Percentiles rank a stretch among this genome's conserved stretches.
These are phyloP conservation scores for Euzophera pinguis DNA, from an alignment of 2,888 invertebrate species.

Conservation along the genomic window DNA sequence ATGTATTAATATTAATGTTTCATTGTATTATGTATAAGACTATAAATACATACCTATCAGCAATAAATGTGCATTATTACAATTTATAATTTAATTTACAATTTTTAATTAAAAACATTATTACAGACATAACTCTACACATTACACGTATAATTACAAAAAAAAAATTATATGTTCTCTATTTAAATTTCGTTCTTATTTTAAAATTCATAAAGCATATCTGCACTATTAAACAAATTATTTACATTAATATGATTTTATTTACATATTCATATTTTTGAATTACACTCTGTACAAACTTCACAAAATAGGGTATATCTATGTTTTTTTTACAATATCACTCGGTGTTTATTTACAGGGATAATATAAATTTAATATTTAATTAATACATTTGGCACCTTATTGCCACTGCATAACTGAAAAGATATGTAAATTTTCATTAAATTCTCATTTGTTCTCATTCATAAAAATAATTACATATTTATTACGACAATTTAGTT, in stretches of 20 bases:
- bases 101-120: background rate
- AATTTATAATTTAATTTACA: background rate
- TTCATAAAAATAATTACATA: too few species aligned
- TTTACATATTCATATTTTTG: slow-evolving; percentile 2
- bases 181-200: background rate
- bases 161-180: background rate
- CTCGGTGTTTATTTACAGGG: slow-evolving; percentile 24
- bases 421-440: slow-evolving; percentile 30
- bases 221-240: background rate
- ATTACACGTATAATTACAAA: background rate
- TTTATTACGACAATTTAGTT: too few species aligned
- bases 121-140: background rate
- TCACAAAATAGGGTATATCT: slow-evolving; percentile 26
- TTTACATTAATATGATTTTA: background rate
- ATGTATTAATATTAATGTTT: background rate
- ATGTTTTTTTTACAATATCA: slow-evolving; percentile 18
- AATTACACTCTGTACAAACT: slow-evolving; percentile 23
- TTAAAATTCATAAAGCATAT: background rate
- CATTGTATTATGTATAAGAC: background rate
- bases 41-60: background rate
- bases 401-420: slow-evolving; percentile 17
- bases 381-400: slow-evolving; percentile 25
- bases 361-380: background rate
- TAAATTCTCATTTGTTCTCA: slow-evolving; percentile 23
- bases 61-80: background rate